Evolutionary conservation across 2,888 invertebrate species (phyloP).

Genomic region (Cotesia congregata): DNA sequence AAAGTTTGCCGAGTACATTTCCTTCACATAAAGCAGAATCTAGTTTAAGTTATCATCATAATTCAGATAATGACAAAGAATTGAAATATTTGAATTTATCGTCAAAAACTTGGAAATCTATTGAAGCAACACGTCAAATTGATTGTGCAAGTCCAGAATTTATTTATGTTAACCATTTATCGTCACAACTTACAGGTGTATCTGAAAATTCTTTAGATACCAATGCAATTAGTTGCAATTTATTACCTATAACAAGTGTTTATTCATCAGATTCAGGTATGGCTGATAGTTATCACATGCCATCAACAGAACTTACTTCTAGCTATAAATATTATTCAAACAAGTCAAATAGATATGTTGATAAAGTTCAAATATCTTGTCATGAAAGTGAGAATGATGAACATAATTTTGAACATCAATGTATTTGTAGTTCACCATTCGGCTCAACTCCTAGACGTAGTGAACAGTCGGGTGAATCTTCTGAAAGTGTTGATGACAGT

Average conservation of each 20-base stretch:
- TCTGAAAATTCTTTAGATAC: constrained; percentile 35
- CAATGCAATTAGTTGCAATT: constrained; percentile 18
- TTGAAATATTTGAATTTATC: constrained; percentile 40
- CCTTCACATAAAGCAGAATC: constrained; percentile 31
- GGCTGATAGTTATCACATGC: constrained; percentile 80
- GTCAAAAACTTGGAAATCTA: constrained; percentile 49
- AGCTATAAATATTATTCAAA: constrained; percentile 56
- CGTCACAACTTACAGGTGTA: constrained; percentile 32
- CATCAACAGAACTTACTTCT: constrained; percentile 60
- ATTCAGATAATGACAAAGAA: constrained; percentile 40
- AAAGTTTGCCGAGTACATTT: constrained; percentile 54
- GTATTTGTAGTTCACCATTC: constrained; percentile 81
- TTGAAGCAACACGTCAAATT: constrained; percentile 41
- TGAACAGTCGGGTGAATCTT: constrained; percentile 74
- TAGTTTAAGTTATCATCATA: constrained; percentile 46
- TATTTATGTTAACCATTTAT: constrained; percentile 31
- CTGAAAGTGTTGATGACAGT: constrained; percentile 67
- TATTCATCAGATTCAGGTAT: constrained; percentile 85
- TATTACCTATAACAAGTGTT: constrained; percentile 48
- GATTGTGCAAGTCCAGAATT: constrained; percentile 37
- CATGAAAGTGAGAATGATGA: constrained; percentile 68
- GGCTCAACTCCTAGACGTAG: constrained; percentile 81
- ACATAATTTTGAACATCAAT: constrained; percentile 78
- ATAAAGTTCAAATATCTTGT: constrained; percentile 50
- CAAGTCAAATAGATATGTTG: constrained; percentile 48